Conservation (phyloP, 2,113 vertebrate species). For the Odobenus rosmarus region DNA sequence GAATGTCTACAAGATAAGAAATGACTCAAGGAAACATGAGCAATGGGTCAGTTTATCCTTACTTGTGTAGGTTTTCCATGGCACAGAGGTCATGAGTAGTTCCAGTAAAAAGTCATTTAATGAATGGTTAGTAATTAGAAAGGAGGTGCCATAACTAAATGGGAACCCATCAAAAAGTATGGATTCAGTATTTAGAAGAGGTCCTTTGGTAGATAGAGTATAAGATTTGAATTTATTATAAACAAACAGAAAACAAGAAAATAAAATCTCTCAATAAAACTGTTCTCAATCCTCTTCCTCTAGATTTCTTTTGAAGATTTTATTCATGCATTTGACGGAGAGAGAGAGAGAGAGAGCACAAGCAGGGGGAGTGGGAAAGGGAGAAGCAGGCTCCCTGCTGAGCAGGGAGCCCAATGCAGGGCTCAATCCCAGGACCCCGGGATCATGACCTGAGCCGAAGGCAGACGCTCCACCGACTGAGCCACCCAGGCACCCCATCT, state of each 20-base stretch:
- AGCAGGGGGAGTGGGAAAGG: neutral
- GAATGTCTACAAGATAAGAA: neutral
- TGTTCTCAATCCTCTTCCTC: neutral
- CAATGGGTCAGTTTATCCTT: neutral
- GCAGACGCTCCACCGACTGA: too few species aligned
- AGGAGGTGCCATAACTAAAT: neutral
- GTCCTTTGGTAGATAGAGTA: neutral
- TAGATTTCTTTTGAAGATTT: neutral
- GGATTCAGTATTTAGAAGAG: neutral
- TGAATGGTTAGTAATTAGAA: neutral
- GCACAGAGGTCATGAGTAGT: neutral
- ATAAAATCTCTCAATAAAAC: neutral
- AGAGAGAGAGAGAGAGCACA: neutral
- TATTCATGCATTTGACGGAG: neutral
- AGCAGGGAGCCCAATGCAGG: too few species aligned
- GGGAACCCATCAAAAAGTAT: neutral
- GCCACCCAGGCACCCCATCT: neutral
- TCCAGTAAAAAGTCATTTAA: neutral
- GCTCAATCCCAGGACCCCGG: neutral
- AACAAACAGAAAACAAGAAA: neutral
- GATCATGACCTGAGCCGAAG: too few species aligned
- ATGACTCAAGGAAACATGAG: neutral
- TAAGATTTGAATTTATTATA: neutral
- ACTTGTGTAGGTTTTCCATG: neutral
- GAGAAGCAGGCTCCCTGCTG: too few species aligned